Evolutionary conservation across 2,113 vertebrate genomes (phyloP), one percentile per base, ranked within the genome.

Genomic region (Megaleporinus macrocephalus): DNA sequence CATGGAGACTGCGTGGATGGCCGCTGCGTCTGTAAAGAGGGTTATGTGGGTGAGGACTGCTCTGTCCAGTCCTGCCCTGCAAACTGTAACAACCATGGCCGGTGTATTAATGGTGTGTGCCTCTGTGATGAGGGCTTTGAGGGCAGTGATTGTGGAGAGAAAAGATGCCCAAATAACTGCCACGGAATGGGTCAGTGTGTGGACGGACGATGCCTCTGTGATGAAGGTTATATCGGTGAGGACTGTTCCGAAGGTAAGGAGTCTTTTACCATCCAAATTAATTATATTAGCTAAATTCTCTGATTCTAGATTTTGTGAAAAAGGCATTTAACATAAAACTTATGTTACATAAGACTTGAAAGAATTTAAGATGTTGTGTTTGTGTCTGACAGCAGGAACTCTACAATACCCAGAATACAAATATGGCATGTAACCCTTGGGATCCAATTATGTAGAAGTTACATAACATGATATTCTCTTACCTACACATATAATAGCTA

Each of bases 101-200:
- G 79, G 71, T 94, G 93, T 0, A 57, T 95, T 59, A 91, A 95
- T 0, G 97, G 97, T 18, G 92, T 89, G 87, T 99, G 98, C 0
- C 18, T 93, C 0, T 99, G 98, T 0, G 65, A 95, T 0, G 89
- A 92, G 0, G 94, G 91, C 0, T 97, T 93, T 84, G 88, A 69
- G 0, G 97, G 97, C 0, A 93, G 94, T 5, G 95, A 95, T 90
- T 99, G 97, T 0, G 82, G 75, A 0, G 91, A 96, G 81, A 90
- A 86, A 83, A 91, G 91, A 79, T 97, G 96, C 76, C 90, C 87
- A 36, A 92, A 89, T 20, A 89, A 92, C 90, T 95, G 94, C 86
- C 83, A 87, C 5, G 77, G 86, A 55, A 88, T 77, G 65, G 95
- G 94, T 0, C 87, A 82, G 59, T 95, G 94, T 6, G 85, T 90